Percentiles rank a stretch among this genome's conserved stretches.
Evolutionary conservation across 2,888 invertebrate species (phyloP).

Genomic region (Ceraclea dissimilis): DNA sequence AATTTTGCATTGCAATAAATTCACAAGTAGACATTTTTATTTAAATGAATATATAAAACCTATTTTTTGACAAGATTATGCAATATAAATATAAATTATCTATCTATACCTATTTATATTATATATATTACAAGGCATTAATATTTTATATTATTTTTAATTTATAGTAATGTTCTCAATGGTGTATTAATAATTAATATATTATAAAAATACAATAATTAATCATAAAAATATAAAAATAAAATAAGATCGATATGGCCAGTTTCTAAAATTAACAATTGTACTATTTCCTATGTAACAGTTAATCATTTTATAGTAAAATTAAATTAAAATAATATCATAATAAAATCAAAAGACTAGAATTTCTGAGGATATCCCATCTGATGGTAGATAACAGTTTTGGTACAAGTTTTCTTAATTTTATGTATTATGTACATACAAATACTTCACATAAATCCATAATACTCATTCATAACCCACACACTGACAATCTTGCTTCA

Average conservation of each 20-base stretch:
- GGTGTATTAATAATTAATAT: too few relatives aligned
- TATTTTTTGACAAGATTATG: too few relatives aligned
- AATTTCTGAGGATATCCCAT: conserved; percentile 47
- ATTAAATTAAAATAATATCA: background rate
- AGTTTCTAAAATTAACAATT: conserved; percentile 15
- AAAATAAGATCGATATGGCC: conserved; percentile 18
- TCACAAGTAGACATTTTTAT: too few relatives aligned
- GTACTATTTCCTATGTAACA: conserved; percentile 6
- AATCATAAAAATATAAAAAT: background rate
- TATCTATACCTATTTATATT: too few relatives aligned
- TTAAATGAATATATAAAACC: too few relatives aligned
- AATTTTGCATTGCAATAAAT: too few relatives aligned
- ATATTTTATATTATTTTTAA: too few relatives aligned
- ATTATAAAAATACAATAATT: background rate
- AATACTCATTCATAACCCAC: background rate
- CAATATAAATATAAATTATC: too few relatives aligned
- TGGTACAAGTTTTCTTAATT: conserved; percentile 15
- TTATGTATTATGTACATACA: background rate
- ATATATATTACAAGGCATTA: too few relatives aligned
- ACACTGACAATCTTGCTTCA: too few relatives aligned
- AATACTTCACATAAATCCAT: background rate
- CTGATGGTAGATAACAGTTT: conserved; percentile 30
- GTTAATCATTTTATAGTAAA: background rate
- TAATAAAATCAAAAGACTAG: conserved; percentile 30
- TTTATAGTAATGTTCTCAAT: too few relatives aligned